Conservation (phyloP, 1,140 invertebrate species). For the Papilio helenus region DNA sequence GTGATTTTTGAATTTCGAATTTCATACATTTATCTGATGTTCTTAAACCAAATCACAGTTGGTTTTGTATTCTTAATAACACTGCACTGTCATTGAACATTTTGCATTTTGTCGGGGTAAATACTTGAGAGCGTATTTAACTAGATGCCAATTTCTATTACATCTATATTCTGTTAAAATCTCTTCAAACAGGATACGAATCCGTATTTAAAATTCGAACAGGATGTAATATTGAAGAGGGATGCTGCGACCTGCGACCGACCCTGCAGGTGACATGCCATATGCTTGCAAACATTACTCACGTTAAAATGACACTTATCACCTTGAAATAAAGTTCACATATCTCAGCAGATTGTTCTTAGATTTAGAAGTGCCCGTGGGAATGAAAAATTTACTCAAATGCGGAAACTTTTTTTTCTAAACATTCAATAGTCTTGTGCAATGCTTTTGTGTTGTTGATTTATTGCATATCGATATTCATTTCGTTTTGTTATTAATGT, state of each 20-base stretch:
- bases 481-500: conserved; percentile 43
- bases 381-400: conserved; percentile 66
- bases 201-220: conserved; percentile 65
- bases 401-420: conserved; percentile 63
- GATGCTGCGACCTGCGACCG: conserved; percentile 76
- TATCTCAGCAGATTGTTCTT: conserved; percentile 28
- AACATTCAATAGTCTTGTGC: conserved; percentile 57
- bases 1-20: too few species aligned
- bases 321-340: conserved; percentile 37
- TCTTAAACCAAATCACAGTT: too few species aligned
- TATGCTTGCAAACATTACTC: conserved; percentile 45
- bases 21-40: too few species aligned
- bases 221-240: conserved; percentile 72
- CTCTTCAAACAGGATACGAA: conserved; percentile 42
- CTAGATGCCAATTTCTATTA: not conserved
- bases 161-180: conserved; percentile 1
- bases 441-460: conserved; percentile 60
- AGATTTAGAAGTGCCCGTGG: conserved; percentile 55
- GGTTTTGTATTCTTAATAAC: too few species aligned
- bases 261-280: conserved; percentile 72
- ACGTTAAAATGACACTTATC: conserved; percentile 48
- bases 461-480: conserved; percentile 57
- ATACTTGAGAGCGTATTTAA: not conserved
- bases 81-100: too few species aligned
- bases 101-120: too few species aligned